phyloP scores from a whole-genome alignment of 2,113 vertebrate genomes.

The Pampusana beccarii region DNA sequence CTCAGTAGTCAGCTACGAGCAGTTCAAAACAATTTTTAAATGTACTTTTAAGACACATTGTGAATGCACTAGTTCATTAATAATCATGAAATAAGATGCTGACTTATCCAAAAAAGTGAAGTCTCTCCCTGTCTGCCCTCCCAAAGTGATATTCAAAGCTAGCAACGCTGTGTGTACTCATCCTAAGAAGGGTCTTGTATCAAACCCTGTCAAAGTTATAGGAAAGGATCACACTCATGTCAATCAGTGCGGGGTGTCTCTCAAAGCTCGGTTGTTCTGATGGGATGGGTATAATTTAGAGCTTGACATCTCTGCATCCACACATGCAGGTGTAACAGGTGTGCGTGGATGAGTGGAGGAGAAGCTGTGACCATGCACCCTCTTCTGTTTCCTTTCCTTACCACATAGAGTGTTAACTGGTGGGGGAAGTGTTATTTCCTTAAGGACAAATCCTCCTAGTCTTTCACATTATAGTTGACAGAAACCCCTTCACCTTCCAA shows the following conservation, averaged over 20 bases:
- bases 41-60: not conserved
- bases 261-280: not conserved
- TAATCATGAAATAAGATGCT: not conserved
- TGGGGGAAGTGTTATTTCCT: conserved; percentile 25
- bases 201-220: not conserved
- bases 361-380: not conserved
- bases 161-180: not conserved
- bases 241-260: accelerated
- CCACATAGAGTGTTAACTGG: not conserved
- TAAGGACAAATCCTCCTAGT: conserved; percentile 1
- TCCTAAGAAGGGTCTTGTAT: not conserved
- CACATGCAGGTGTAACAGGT: not conserved
- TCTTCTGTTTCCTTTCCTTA: conserved; percentile 20
- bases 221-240: not conserved
- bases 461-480: not conserved
- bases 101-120: not conserved
- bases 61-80: not conserved
- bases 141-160: not conserved
- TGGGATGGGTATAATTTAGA: not conserved
- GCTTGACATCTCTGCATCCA: not conserved
- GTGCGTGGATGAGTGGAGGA: not conserved
- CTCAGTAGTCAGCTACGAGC: not conserved
- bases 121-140: not conserved
- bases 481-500: not conserved
- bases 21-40: not conserved